A percentile compares a stretch with the other conserved stretches of the same genome.
These are phyloP conservation scores for Etheostoma spectabile DNA, from an alignment of 2,113 vertebrate species.

Conservation along the genomic window DNA sequence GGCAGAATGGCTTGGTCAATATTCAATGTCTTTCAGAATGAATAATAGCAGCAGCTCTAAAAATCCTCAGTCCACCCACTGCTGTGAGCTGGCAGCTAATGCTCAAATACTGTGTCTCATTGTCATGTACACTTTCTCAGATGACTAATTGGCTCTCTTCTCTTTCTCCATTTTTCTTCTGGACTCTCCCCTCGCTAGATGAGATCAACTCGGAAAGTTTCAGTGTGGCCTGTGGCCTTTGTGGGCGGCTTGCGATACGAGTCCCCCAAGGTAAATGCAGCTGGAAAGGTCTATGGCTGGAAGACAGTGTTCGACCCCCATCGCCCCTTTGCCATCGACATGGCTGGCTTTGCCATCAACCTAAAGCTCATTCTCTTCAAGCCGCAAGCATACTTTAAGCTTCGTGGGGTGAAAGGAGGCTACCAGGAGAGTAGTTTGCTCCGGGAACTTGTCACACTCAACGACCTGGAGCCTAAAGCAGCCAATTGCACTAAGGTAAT, in stretches of 20 bases:
- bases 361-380: conserved; percentile 94
- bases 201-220: conserved; percentile 94
- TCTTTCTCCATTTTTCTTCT: conserved; percentile 25
- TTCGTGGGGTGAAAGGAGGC: conserved; percentile 96
- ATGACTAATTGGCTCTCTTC: conserved; percentile 50
- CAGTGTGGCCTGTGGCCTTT: conserved; percentile 97
- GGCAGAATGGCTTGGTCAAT: conserved; percentile 46
- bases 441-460: conserved; percentile 95
- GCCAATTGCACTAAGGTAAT: conserved; percentile 99
- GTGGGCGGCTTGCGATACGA: conserved; percentile 97
- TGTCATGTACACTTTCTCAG: conserved; percentile 52
- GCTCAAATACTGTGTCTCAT: conserved; percentile 32
- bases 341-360: conserved; percentile 98
- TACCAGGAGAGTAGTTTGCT: conserved; percentile 99
- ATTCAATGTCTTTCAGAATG: conserved; percentile 52
- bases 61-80: conserved; percentile 14
- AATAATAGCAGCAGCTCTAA: conserved; percentile 53
- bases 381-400: conserved; percentile 97
- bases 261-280: conserved; percentile 94
- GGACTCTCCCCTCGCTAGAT: conserved; percentile 83
- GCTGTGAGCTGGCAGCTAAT: conserved; percentile 38
- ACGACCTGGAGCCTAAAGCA: conserved; percentile 97
- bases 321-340: conserved; percentile 98
- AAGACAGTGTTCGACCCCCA: conserved; percentile 98
- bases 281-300: conserved; percentile 98